A percentile compares a stretch with the other conserved stretches of the same genome.
These are phyloP conservation scores for Melozone crissalis DNA, from an alignment of 2,113 vertebrate species.

Conservation along the genomic window DNA sequence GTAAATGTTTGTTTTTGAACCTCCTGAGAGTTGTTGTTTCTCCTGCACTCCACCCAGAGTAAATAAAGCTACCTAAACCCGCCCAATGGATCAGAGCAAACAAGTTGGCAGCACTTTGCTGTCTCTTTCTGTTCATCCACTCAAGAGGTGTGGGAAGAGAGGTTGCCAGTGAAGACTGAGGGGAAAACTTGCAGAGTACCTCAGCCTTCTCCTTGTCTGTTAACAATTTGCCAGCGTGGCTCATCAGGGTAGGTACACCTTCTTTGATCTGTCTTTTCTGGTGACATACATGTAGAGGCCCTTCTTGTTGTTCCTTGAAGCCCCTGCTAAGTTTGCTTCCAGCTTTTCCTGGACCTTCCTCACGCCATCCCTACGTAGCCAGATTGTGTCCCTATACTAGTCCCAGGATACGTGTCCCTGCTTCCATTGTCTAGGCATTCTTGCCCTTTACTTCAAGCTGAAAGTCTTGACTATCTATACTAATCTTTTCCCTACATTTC, in stretches of 20 bases:
- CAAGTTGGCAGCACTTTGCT: too few relatives aligned
- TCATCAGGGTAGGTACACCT: too few relatives aligned
- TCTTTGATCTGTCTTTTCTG: background rate
- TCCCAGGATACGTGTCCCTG: background rate
- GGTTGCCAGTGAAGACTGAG: background rate
- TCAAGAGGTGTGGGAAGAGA: background rate
- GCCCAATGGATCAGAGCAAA: accelerated
- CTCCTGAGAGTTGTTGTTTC: background rate
- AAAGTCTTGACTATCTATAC: background rate
- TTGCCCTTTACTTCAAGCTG: background rate
- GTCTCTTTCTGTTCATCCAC: background rate
- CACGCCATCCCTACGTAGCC: background rate
- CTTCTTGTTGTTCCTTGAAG: background rate
- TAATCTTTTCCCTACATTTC: background rate
- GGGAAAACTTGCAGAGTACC: background rate
- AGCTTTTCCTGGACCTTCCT: background rate
- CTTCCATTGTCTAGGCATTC: background rate
- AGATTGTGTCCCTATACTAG: too few relatives aligned
- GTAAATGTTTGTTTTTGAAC: background rate
- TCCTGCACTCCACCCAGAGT: accelerated
- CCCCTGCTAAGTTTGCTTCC: background rate
- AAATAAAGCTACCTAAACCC: background rate
- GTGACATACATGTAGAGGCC: background rate
- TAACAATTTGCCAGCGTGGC: background rate
- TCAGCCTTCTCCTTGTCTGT: background rate